These are phyloP conservation scores for Euphonia xanthogaster DNA, from an alignment of 2,797 vertebrate genomes.

Conservation along the genomic window DNA sequence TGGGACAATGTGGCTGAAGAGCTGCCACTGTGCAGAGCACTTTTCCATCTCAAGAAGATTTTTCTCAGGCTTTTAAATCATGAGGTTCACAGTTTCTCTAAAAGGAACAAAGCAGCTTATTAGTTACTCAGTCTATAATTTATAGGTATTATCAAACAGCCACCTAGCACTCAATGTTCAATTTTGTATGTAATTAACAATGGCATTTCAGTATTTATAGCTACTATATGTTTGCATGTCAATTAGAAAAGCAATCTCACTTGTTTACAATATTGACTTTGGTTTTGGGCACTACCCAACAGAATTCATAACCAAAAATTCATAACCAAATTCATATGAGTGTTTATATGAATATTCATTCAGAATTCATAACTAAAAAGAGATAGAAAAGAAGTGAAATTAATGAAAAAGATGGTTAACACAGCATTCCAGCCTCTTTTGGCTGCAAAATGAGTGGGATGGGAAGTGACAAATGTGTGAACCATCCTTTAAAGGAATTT, in stretches of 20 bases:
- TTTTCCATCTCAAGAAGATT: not conserved
- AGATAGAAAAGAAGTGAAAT: not conserved
- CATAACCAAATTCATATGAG: not conserved
- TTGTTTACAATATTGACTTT: not conserved
- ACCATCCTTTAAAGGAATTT: not conserved
- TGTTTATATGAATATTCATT: not conserved
- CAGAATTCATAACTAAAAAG: not conserved
- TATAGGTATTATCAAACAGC: not conserved
- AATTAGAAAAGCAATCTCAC: not conserved
- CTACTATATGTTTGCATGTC: not conserved
- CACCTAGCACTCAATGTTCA: not conserved
- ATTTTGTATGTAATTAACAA: not conserved
- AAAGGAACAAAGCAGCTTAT: not conserved
- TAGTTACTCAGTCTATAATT: not conserved
- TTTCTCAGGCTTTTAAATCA: not conserved
- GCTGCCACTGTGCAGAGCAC: not conserved
- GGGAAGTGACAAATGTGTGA: not conserved
- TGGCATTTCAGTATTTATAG: not conserved
- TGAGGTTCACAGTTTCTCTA: not conserved
- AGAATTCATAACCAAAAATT: not conserved
- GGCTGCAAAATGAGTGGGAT: constrained; percentile 12
- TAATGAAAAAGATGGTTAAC: not conserved
- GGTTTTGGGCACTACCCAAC: not conserved
- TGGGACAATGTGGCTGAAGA: not conserved
- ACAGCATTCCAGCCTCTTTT: not conserved